Evolutionary conservation across 2,888 invertebrate species (phyloP), one percentile per base, ranked within the genome.

Genomic region (Calliphora vomitoria): DNA sequence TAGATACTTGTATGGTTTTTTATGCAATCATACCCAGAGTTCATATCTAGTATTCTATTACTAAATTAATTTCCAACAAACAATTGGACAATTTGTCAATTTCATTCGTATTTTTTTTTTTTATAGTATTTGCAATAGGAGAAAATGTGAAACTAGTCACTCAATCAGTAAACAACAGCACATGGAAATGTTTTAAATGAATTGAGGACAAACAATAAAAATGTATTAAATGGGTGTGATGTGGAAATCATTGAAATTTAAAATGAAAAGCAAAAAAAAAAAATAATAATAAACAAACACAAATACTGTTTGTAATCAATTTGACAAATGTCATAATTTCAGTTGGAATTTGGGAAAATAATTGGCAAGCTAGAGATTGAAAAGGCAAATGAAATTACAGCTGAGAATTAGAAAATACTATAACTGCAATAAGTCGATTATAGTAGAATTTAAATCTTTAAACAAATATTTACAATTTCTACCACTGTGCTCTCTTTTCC

Each of bases 71-170:
- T 74, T 55, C 44, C n/a, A 13, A 82, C 62, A 44, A 44, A 44
- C 82, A 86, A 86, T 86, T 79, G 78, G 78, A 86, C 82, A 86
- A 82, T 82, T 79, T 71, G 69, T 75, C 64, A 80, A 31, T 74
- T 71, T 74, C 72, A 25, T 69, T 50, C 31, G 13, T 13, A 10
- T 41, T 41, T 41, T 41, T 41, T 44, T 44, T 53, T 62, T 50
- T 25, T 55, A 35, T 82, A 0, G 6, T 6, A 35, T 82, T 41
- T 82, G 76, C 69, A 82, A 74, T 68, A 58, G 44, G 66, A 82
- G 66, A 75, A 58, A 82, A 82, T 71, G 41, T 47, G n/a, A 66
- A 71, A 80, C 58, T 58, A 18, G 31, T 25, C 44, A 41, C 68
- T 38, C 35, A 71, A 20, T 53, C 55, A 25, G 41, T 41, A 18